Conservation (phyloP, 2,888 invertebrate genomes). For the Caenorhabditis panamensis region DNA sequence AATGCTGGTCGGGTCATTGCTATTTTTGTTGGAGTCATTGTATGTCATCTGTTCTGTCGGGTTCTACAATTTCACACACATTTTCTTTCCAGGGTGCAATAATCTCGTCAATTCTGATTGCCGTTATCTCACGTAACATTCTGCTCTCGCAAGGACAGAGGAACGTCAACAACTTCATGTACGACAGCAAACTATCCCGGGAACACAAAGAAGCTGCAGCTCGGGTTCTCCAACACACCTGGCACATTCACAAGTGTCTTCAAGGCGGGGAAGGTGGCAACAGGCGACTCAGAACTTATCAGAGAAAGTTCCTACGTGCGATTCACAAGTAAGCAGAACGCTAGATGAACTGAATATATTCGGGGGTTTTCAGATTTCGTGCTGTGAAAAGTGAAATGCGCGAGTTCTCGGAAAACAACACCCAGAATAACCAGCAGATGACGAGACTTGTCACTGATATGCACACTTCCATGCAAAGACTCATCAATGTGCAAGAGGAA, state of each 20-base stretch:
- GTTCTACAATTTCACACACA: not conserved
- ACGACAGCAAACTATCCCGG: constrained; percentile 99
- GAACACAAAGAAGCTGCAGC: constrained; percentile 99
- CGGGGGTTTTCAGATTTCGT: constrained; percentile 73
- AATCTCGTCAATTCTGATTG: constrained; percentile 98
- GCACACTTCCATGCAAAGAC: constrained; percentile 79
- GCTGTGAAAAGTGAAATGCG: constrained; percentile 80
- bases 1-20: constrained; percentile 99
- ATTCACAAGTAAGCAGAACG: constrained; percentile 73
- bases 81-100: constrained; percentile 90
- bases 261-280: constrained; percentile 73
- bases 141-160: constrained; percentile 97
- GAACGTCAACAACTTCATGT: constrained; percentile 99
- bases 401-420: constrained; percentile 78
- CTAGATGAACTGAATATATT: not conserved
- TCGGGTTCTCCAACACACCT: constrained; percentile 94
- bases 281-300: constrained; percentile 72
- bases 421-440: constrained; percentile 77
- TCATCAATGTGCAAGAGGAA: constrained; percentile 78
- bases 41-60: constrained; percentile 83
- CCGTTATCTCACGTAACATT: constrained; percentile 98
- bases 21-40: constrained; percentile 99
- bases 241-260: constrained; percentile 96
- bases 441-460: constrained; percentile 79
- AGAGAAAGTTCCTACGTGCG: constrained; percentile 78